Base-by-base conservation (phyloP, 1,140 invertebrate species). In the Alviniconcha marisindica region DNA sequence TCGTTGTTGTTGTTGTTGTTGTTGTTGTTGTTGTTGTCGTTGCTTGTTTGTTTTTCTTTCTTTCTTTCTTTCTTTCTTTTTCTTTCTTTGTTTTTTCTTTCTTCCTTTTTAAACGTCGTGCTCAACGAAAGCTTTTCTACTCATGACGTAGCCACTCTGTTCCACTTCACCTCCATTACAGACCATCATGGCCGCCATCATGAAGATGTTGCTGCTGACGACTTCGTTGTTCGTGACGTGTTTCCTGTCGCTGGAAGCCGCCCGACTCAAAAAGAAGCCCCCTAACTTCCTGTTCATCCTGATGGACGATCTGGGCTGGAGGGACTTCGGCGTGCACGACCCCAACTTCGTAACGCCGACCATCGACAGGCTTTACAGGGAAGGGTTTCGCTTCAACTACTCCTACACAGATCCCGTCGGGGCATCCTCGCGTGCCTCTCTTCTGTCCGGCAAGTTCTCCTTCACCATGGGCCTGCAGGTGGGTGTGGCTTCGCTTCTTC, bases 391-490 rank as follows among this genome's bases (percentile, higher is more conserved):
- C n/a, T 2, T 73, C 14, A 42, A 40, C 36, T 44, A 42, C 36
- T 73, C 71, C 36, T 73, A 73, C 71, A 42, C 71, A 12, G 36
- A 40, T 12, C 71, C 71, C 18, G 15, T 42, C 4, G 36, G 71
- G 24, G 36, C 36, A 18, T 44, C 71, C 36, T 73, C 71, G n/a
- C 28, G 71, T 10, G 40, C 71, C 38, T 7, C 71, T 10, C 38
- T 73, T 33, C 42, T 73, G 12, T 73, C 71, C 1, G 71, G 71
- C 2, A 28, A 4, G 3, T 73, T 73, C 71, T 73, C 71, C 71
- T 73, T 73, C 71, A 73, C 5, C 36, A 40, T 73, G 71, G 71
- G 71, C 7, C 38, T 73, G 71, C 71, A 73, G 71, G 71, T 73
- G 38, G 36, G 71, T 73, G 66, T 33, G 66, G 21, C 10, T 51